phyloP scores from a whole-genome alignment of 2,113 vertebrate genomes.

The Poeciliopsis prolifica region DNA sequence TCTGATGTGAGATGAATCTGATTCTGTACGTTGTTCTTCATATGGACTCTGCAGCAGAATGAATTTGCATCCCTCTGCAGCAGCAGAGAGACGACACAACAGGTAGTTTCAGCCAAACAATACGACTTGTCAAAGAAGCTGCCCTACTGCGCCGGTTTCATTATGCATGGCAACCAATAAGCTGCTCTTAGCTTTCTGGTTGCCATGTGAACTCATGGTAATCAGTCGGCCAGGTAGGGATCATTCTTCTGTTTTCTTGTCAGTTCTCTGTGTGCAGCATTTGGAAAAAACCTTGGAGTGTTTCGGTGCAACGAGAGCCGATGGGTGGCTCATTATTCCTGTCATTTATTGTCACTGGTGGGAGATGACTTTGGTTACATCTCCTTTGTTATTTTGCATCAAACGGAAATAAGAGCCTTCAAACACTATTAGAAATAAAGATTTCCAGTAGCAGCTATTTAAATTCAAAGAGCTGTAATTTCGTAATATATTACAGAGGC shows the following conservation, averaged over 20 bases:
- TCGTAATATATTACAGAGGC: conserved; percentile 11
- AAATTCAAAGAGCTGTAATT: conserved; percentile 2
- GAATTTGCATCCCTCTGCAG: conserved; percentile 10
- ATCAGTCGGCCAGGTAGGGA: conserved; percentile 48
- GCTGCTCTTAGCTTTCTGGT: conserved; percentile 48
- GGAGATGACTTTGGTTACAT: background rate
- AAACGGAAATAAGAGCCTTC: conserved; percentile 1
- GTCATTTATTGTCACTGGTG: background rate
- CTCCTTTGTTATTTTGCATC: background rate
- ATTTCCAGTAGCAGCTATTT: background rate
- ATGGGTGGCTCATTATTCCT: background rate
- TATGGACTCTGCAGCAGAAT: background rate
- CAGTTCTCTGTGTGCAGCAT: conserved; percentile 2
- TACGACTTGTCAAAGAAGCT: conserved; percentile 47
- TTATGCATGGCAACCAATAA: conserved; percentile 50
- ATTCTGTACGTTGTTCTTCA: background rate
- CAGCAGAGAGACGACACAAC: conserved; percentile 37
- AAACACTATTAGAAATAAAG: background rate
- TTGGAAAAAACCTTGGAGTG: conserved; percentile 19
- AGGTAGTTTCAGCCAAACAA: conserved; percentile 54
- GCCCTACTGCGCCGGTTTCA: conserved; percentile 49
- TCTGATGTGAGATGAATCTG: too few species aligned
- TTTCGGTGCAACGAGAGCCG: background rate
- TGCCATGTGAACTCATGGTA: conserved; percentile 56
- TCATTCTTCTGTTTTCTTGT: conserved; percentile 25